Evolutionary conservation across 53 echinoderm and acorn worm species (phyloP).

Genomic region (Glandiceps talaboti): DNA sequence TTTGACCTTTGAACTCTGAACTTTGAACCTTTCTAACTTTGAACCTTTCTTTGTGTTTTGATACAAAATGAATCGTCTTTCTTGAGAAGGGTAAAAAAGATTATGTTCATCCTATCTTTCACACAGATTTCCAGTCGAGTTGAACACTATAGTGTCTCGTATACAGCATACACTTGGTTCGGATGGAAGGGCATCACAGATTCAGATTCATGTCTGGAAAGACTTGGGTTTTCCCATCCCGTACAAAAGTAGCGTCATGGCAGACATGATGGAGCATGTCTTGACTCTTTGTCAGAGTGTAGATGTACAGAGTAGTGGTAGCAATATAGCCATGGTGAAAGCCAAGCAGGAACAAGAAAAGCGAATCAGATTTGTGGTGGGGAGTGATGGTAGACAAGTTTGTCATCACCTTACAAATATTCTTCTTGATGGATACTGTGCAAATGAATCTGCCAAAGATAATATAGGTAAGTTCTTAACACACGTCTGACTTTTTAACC

Average conservation of each 20-base stretch:
- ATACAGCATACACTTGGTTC: constrained; percentile 4
- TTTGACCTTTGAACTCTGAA: too few species aligned
- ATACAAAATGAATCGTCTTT: too few species aligned
- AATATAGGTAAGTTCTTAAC: not conserved
- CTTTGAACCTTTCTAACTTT: too few species aligned
- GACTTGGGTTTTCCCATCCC: constrained; percentile 50
- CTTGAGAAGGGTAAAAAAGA: too few species aligned
- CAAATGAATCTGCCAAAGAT: constrained; percentile 11
- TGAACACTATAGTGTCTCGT: constrained; percentile 14
- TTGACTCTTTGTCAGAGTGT: constrained; percentile 21
- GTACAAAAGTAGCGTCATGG: constrained; percentile 28
- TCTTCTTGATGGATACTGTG: constrained; percentile 5
- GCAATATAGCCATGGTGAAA: not conserved
- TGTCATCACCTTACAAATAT: constrained; percentile 14
- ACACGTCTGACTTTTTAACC: too few species aligned
- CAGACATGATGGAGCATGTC: constrained; percentile 26
- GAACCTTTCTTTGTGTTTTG: too few species aligned
- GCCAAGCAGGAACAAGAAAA: constrained; percentile 5
- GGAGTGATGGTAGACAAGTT: constrained; percentile 12
- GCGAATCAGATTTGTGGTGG: constrained; percentile 11
- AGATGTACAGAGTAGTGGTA: constrained; percentile 6
- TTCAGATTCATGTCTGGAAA: constrained; percentile 23
- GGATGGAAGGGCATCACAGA: constrained; percentile 11
- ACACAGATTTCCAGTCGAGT: constrained; percentile 18
- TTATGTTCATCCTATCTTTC: not conserved